phyloP scores from a whole-genome alignment of 2,797 vertebrate species.

The Sebastes elongatus region DNA sequence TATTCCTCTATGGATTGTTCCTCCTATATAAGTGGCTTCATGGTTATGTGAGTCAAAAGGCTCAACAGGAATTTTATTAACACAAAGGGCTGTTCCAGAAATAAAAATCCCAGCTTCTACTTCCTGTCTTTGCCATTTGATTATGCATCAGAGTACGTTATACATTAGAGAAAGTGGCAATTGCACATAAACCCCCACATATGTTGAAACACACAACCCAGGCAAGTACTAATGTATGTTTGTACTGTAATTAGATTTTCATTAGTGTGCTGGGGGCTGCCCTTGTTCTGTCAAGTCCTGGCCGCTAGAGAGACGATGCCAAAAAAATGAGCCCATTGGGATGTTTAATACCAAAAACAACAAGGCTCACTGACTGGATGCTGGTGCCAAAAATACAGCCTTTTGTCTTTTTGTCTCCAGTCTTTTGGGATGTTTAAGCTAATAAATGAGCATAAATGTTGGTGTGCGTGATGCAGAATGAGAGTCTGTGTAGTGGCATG shows the following conservation, averaged over 20 bases:
- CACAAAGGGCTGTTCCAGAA: neutral
- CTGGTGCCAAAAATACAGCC: neutral
- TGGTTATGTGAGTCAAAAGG: constrained; percentile 28
- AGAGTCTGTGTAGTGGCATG: neutral
- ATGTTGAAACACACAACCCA: neutral
- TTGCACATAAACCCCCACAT: neutral
- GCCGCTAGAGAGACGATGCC: constrained; percentile 7
- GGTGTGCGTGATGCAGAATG: neutral
- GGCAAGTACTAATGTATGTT: neutral
- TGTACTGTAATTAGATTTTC: neutral
- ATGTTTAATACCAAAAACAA: constrained; percentile 22
- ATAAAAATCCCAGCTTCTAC: neutral
- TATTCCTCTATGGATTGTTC: constrained; percentile 4
- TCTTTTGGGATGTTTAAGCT: constrained; percentile 25
- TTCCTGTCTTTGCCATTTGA: neutral
- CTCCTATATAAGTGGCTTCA: neutral
- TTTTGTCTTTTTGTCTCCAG: neutral
- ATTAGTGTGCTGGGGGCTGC: neutral
- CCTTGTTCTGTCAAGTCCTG: constrained; percentile 19
- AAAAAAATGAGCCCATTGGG: constrained; percentile 2
- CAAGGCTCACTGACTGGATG: constrained; percentile 14
- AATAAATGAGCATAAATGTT: constrained; percentile 16
- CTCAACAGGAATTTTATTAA: constrained; percentile 19
- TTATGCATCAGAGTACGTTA: neutral
- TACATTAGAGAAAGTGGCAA: neutral